phyloP scores from a whole-genome alignment of 1,140 invertebrate species.

The Brachionus manjavacas region DNA sequence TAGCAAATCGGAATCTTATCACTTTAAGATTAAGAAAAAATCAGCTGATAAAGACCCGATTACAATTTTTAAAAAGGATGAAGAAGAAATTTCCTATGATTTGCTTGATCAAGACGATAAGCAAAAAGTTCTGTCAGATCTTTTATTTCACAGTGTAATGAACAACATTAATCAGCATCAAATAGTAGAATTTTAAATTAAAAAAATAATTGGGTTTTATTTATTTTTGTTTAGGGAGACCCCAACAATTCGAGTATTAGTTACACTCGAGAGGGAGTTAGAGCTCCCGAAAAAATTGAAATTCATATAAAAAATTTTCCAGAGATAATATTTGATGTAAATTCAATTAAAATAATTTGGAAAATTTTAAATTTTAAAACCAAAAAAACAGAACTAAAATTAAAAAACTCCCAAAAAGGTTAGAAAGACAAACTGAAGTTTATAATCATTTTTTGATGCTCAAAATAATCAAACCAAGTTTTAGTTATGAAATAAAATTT shows the following conservation, averaged over 20 bases:
- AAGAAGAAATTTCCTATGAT: not conserved
- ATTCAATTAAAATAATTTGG: not conserved
- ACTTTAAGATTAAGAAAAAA: not conserved
- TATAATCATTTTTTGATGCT: too few relatives aligned
- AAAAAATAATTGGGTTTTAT: not conserved
- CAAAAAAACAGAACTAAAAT: too few relatives aligned
- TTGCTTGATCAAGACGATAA: conserved; percentile 19
- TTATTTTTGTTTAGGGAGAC: not conserved
- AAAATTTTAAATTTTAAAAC: too few relatives aligned
- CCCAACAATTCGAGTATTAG: not conserved
- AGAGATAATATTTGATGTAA: conserved; percentile 16
- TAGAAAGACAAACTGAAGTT: too few relatives aligned
- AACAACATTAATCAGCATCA: conserved; percentile 27
- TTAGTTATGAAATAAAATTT: too few relatives aligned
- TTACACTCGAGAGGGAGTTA: not conserved
- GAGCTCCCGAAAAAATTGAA: conserved; percentile 10
- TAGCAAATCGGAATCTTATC: not conserved
- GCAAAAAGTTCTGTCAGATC: conserved; percentile 29
- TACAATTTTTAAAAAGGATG: not conserved
- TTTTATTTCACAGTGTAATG: conserved; percentile 22
- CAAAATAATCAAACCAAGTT: too few relatives aligned
- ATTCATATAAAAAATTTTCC: conserved; percentile 39
- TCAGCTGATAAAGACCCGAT: not conserved
- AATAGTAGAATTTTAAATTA: not conserved
- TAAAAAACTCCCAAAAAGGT: too few relatives aligned